These are phyloP conservation scores for Amiota mariae DNA, from an alignment of 2,888 invertebrate genomes.

Conservation along the genomic window DNA sequence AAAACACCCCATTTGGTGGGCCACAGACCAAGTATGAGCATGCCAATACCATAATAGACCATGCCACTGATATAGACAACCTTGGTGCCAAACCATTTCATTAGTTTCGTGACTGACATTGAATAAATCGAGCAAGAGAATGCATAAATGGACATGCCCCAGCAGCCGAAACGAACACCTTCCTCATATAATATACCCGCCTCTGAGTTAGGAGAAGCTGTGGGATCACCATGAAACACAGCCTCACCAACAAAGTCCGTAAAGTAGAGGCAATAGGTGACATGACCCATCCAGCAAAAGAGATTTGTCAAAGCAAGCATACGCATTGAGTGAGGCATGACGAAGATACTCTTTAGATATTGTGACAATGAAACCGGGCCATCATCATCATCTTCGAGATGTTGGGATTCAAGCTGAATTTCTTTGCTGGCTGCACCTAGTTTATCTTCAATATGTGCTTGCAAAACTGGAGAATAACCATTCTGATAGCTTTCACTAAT, in stretches of 20 bases:
- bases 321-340: constrained; percentile 77
- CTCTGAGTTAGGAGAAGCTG: constrained; percentile 59
- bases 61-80: constrained; percentile 72
- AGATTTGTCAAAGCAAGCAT: constrained; percentile 78
- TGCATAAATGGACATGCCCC: constrained; percentile 73
- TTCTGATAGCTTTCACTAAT: constrained; percentile 59
- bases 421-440: constrained; percentile 31
- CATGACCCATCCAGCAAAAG: constrained; percentile 80
- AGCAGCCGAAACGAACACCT: constrained; percentile 73
- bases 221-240: constrained; percentile 53
- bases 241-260: constrained; percentile 81
- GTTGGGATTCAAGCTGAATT: constrained; percentile 44
- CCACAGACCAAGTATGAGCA: constrained; percentile 72
- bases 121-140: constrained; percentile 74
- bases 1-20: constrained; percentile 72
- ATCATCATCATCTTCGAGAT: constrained; percentile 38
- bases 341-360: constrained; percentile 76
- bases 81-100: constrained; percentile 69
- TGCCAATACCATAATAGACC: constrained; percentile 70
- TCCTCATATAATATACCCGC: constrained; percentile 65
- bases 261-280: constrained; percentile 80
- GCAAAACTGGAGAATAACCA: constrained; percentile 42
- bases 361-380: constrained; percentile 63
- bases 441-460: constrained; percentile 22
- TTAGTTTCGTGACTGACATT: constrained; percentile 69